A percentile compares a stretch with the other conserved stretches of the same genome.
These are phyloP conservation scores for Ypsolopha scabrella DNA, from an alignment of 2,888 invertebrate species.

Conservation along the genomic window DNA sequence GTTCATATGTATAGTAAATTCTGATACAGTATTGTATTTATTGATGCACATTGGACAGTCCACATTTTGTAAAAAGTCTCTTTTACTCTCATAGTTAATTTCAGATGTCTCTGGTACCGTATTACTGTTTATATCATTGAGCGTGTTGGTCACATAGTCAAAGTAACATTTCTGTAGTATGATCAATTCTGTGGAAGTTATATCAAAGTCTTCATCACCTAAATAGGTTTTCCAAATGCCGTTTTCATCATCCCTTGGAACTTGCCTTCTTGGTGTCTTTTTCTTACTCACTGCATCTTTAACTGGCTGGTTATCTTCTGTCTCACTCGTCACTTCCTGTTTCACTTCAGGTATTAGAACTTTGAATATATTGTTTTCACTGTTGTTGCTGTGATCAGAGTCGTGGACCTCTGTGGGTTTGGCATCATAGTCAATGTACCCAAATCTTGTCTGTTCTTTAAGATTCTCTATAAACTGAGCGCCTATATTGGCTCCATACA, in stretches of 20 bases:
- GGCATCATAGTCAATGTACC: conserved; percentile 40
- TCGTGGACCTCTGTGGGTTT: conserved; percentile 15
- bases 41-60: conserved; percentile 41
- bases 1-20: conserved; percentile 37
- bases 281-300: background rate
- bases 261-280: conserved; percentile 11
- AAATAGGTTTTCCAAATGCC: conserved; percentile 30
- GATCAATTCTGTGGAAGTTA: conserved; percentile 54
- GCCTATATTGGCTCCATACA: conserved; percentile 51
- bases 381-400: conserved; percentile 6
- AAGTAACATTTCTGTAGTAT: conserved; percentile 48
- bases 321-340: conserved; percentile 18
- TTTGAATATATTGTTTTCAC: conserved; percentile 18
- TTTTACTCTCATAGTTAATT: conserved; percentile 33
- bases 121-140: conserved; percentile 33
- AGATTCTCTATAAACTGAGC: conserved; percentile 41
- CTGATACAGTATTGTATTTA: conserved; percentile 24
- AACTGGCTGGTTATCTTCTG: conserved; percentile 10
- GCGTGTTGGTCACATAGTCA: conserved; percentile 38
- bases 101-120: conserved; percentile 32
- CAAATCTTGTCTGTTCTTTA: conserved; percentile 32
- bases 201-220: conserved; percentile 57
- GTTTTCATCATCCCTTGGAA: conserved; percentile 7
- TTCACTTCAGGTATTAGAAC: conserved; percentile 26
- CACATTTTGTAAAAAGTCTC: conserved; percentile 25